These are phyloP conservation scores for Trilocha varians DNA, from an alignment of 2,888 invertebrate species.

Conservation along the genomic window DNA sequence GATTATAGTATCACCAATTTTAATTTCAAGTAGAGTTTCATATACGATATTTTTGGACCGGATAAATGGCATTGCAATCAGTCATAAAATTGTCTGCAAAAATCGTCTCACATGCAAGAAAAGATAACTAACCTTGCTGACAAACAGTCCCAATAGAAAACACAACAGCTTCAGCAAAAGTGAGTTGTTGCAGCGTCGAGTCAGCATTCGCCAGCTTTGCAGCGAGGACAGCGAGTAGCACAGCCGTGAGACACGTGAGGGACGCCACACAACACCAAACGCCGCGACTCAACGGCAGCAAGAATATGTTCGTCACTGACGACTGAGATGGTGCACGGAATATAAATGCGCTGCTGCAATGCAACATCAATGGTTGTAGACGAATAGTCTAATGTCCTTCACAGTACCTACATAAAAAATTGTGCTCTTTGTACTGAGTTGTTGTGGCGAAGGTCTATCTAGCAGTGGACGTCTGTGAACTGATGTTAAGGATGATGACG, in stretches of 20 bases:
- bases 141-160: slow-evolving; percentile 74
- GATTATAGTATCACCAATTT: no score
- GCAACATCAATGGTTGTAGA: neutral
- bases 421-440: no score
- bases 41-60: no score
- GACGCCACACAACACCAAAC: slow-evolving; percentile 65
- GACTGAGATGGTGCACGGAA: slow-evolving; percentile 77
- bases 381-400: no score
- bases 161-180: slow-evolving; percentile 58
- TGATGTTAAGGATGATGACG: no score
- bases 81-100: no score
- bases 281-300: slow-evolving; percentile 70
- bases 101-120: no score
- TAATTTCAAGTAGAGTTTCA: no score
- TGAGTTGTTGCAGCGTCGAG: slow-evolving; percentile 22
- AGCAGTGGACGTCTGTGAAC: no score
- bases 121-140: slow-evolving; percentile 67
- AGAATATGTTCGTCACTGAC: slow-evolving; percentile 74
- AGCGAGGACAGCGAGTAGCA: slow-evolving; percentile 24
- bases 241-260: slow-evolving; percentile 24
- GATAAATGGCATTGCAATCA: no score
- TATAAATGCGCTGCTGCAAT: slow-evolving; percentile 67
- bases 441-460: no score
- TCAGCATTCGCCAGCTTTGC: slow-evolving; percentile 9
- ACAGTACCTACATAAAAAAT: no score